Evolutionary conservation across 2,113 vertebrate species (phyloP).

Genomic region (Tor tambroides): DNA sequence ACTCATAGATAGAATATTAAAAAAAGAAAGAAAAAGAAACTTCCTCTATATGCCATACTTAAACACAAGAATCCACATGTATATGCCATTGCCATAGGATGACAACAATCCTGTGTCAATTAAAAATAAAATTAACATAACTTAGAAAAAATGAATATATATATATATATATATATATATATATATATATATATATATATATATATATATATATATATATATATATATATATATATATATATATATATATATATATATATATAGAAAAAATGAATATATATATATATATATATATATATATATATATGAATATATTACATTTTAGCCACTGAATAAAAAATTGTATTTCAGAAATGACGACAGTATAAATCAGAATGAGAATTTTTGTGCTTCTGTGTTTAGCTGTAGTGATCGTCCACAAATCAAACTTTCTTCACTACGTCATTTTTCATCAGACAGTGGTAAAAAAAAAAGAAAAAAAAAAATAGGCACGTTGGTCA

Average conservation of each 20-base stretch:
- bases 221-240: too few relatives aligned
- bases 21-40: constrained; percentile 6
- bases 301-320: constrained; percentile 61
- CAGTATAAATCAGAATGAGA: background rate
- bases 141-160: constrained; percentile 51
- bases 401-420: constrained; percentile 13
- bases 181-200: too few relatives aligned
- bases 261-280: too few relatives aligned
- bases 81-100: constrained; percentile 62
- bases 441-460: constrained; percentile 23
- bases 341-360: constrained; percentile 20
- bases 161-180: too few relatives aligned
- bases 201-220: too few relatives aligned
- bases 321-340: constrained; percentile 29
- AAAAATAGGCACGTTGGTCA: constrained; percentile 54
- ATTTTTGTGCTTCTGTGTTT: constrained; percentile 35
- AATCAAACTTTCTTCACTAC: background rate
- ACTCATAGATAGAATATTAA: background rate
- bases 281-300: too few relatives aligned
- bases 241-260: too few relatives aligned
- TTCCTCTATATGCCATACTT: background rate
- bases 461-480: background rate
- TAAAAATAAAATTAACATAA: constrained; percentile 52
- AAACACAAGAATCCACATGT: constrained; percentile 20
- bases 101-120: constrained; percentile 74